Evolutionary conservation across 2,797 vertebrate species (phyloP).

Genomic region (Bothrops alternatus): DNA sequence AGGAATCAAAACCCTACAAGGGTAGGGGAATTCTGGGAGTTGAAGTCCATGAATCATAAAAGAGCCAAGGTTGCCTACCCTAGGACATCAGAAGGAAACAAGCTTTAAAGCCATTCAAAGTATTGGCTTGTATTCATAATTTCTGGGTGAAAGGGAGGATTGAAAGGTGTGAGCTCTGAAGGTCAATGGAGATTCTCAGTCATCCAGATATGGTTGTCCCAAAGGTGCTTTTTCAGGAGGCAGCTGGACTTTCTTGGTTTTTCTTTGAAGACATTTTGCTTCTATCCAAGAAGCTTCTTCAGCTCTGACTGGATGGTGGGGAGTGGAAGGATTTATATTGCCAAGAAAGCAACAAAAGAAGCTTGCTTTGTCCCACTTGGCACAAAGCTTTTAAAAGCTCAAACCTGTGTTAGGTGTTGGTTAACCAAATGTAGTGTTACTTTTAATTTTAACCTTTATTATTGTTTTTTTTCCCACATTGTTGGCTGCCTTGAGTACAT

Average conservation of each 20-base stretch:
- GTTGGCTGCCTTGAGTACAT: not conserved
- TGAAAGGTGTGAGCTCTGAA: not conserved
- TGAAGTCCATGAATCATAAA: too few species aligned
- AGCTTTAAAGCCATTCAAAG: not conserved
- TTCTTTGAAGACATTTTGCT: too few species aligned
- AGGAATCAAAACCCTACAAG: not conserved
- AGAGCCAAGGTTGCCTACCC: too few species aligned
- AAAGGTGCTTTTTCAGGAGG: too few species aligned
- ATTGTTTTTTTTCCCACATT: not conserved
- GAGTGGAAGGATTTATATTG: too few species aligned
- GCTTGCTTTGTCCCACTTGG: not conserved
- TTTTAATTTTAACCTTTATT: not conserved
- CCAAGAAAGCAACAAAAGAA: not conserved
- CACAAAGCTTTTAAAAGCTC: not conserved
- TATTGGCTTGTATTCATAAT: not conserved
- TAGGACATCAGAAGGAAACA: not conserved
- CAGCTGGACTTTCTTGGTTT: too few species aligned
- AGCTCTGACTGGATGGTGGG: too few species aligned
- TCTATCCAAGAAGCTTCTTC: too few species aligned
- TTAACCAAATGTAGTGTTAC: not conserved
- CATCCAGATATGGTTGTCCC: too few species aligned
- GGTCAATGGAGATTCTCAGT: too few species aligned
- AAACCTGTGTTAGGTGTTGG: too few species aligned
- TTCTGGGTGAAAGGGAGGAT: not conserved
- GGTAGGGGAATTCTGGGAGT: too few species aligned